Percentiles rank a stretch among this genome's conserved stretches.
Evolutionary conservation across 2,113 vertebrate genomes (phyloP).

Genomic region (Amia ocellicauda): DNA sequence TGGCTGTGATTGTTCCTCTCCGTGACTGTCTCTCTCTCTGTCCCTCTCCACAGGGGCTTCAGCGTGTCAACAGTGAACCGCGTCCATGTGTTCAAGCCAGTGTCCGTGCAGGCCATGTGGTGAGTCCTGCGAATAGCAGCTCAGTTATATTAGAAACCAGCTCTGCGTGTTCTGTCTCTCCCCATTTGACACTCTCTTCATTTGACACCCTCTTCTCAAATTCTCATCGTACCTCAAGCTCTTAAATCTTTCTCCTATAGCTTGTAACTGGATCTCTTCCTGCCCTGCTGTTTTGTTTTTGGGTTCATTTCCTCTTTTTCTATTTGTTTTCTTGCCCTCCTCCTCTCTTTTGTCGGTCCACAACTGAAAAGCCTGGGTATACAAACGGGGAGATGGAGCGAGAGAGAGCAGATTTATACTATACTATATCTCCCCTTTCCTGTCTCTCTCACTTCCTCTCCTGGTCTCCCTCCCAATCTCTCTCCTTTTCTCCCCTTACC

Average conservation of each 20-base stretch:
- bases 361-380: too few relatives aligned
- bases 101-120: constrained; percentile 98
- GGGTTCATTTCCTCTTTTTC: constrained; percentile 4
- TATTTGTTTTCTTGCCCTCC: constrained; percentile 12
- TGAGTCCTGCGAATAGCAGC: too few relatives aligned
- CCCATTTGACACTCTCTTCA: neutral
- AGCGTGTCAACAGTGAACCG: constrained; percentile 93
- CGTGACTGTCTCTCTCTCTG: neutral
- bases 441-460: constrained; percentile 14
- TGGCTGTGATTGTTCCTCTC: too few relatives aligned
- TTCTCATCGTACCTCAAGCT: too few relatives aligned
- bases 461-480: neutral
- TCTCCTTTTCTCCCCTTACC: neutral
- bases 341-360: constrained; percentile 9
- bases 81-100: constrained; percentile 95
- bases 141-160: too few relatives aligned
- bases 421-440: too few relatives aligned
- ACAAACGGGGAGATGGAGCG: too few relatives aligned
- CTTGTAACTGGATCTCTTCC: too few relatives aligned
- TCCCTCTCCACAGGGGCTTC: constrained; percentile 72
- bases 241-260: too few relatives aligned
- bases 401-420: too few relatives aligned
- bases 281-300: neutral
- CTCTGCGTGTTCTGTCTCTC: too few relatives aligned
- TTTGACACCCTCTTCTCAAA: too few relatives aligned